Evolutionary conservation across 2,888 invertebrate genomes (phyloP).

Genomic region (Parochlus steinenii): DNA sequence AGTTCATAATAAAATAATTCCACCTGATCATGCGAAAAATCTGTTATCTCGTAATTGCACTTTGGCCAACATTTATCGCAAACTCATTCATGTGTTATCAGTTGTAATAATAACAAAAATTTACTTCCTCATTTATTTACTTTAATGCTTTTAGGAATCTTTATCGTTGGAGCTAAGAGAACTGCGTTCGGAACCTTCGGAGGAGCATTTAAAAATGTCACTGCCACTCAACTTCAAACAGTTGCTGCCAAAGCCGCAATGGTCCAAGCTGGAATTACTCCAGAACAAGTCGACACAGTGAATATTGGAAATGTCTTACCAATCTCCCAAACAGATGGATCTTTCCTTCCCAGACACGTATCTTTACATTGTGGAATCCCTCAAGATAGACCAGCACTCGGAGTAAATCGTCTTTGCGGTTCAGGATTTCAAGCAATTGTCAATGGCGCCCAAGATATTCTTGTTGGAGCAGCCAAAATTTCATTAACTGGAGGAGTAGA

Average conservation of each 20-base stretch:
- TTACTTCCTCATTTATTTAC: slow-evolving; percentile 7
- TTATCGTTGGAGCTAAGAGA: slow-evolving; percentile 88
- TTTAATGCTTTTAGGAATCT: slow-evolving; percentile 45
- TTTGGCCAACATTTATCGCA: no score
- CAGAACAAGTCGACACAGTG: slow-evolving; percentile 76
- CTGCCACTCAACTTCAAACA: slow-evolving; percentile 63
- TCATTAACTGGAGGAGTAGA: slow-evolving; percentile 86
- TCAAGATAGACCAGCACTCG: slow-evolving; percentile 64
- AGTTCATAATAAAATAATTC: no score
- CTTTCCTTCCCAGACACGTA: slow-evolving; percentile 77
- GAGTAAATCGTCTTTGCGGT: slow-evolving; percentile 88
- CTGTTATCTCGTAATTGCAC: no score
- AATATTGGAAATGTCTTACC: slow-evolving; percentile 78
- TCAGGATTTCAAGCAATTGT: slow-evolving; percentile 94
- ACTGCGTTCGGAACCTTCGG: slow-evolving; percentile 96
- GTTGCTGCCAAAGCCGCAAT: slow-evolving; percentile 65
- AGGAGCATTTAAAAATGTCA: slow-evolving; percentile 57
- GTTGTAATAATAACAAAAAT: no score
- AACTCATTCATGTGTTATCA: no score
- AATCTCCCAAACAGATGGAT: slow-evolving; percentile 70
- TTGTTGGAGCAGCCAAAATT: slow-evolving; percentile 66
- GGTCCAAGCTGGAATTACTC: slow-evolving; percentile 58
- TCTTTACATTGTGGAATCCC: slow-evolving; percentile 73
- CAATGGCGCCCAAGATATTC: slow-evolving; percentile 83
- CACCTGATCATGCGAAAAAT: no score